These are phyloP conservation scores for Mycalesis mineus DNA, from an alignment of 2,888 invertebrate genomes.

Conservation along the genomic window DNA sequence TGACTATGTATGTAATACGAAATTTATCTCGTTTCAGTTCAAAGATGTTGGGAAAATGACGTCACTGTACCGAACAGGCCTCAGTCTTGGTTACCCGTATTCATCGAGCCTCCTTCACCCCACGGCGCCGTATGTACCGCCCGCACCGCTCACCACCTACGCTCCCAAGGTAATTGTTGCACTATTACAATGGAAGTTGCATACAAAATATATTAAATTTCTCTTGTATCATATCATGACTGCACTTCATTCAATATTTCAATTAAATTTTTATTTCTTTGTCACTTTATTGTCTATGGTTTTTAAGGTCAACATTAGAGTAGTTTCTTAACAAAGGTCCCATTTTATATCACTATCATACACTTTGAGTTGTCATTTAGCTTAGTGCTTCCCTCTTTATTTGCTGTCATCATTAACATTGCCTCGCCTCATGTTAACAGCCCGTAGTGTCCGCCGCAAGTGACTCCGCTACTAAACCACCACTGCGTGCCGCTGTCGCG, in stretches of 20 bases:
- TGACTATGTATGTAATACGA: too few species aligned
- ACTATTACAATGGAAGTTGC: background rate
- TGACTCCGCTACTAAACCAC: constrained; percentile 76
- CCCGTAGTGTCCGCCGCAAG: constrained; percentile 78
- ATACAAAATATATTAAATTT: background rate
- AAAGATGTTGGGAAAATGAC: constrained; percentile 93
- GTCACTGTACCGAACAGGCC: constrained; percentile 86
- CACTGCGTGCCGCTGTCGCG: constrained; percentile 81
- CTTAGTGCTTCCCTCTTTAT: constrained; percentile 56
- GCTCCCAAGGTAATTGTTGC: constrained; percentile 87
- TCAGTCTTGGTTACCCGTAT: constrained; percentile 87
- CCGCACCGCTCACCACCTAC: constrained; percentile 90
- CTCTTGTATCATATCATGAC: background rate
- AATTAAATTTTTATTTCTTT: background rate
- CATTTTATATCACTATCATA: constrained; percentile 8
- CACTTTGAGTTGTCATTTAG: constrained; percentile 29
- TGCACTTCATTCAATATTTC: background rate
- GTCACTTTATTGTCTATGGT: background rate
- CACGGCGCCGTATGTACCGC: constrained; percentile 92
- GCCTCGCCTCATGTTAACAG: constrained; percentile 77
- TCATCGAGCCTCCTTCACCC: constrained; percentile 89
- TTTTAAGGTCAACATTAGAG: constrained; percentile 6
- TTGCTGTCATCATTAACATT: constrained; percentile 74
- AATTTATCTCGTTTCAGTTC: constrained; percentile 75
- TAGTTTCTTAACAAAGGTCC: constrained; percentile 2